Evolutionary conservation across 1,140 invertebrate species (phyloP), one percentile per base, ranked within the genome.

Genomic region (Carposina sasakii): DNA sequence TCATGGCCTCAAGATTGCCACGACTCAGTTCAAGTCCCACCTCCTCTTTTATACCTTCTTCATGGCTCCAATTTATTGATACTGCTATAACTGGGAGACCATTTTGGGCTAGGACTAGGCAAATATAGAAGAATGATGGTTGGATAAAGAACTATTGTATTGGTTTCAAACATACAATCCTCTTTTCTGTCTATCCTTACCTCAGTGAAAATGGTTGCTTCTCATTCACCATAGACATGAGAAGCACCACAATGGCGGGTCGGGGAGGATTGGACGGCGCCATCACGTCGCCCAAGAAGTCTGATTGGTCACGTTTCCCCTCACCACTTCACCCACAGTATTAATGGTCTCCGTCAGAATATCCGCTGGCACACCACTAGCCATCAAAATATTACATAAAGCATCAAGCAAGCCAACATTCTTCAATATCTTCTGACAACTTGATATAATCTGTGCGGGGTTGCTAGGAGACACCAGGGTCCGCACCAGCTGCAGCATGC

Each of bases 151-250:
- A n/a, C n/a, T n/a, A n/a, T n/a, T n/a, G n/a, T n/a, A n/a, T n/a
- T n/a, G n/a, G n/a, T n/a, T n/a, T n/a, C n/a, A n/a, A n/a, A n/a
- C n/a, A n/a, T n/a, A n/a, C n/a, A n/a, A n/a, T n/a, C n/a, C n/a
- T n/a, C n/a, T n/a, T n/a, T n/a, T n/a, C n/a, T n/a, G n/a, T n/a
- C 15, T 36, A 36, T 36, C 24, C 52, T 70, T 45, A 86, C 82
- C 97, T 90, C 42, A 99, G 78, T 6, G 90, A 81, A 73, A 99
- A 95, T 10, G 96, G 93, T 77, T 99, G 98, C 74, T 98, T 98
- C 67, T 99, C 98, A 81, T 98, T 98, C 2, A 99, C 96, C 96
- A 99, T 99, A 0, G 97, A 98, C 93, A 99, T 97, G 9, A 99
- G 79, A 6, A 99, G 85, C 31, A 99, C 93, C 0, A 99, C 93